Evolutionary conservation across 1,140 invertebrate species (phyloP).

Genomic region (Rhagoletis zephyria): DNA sequence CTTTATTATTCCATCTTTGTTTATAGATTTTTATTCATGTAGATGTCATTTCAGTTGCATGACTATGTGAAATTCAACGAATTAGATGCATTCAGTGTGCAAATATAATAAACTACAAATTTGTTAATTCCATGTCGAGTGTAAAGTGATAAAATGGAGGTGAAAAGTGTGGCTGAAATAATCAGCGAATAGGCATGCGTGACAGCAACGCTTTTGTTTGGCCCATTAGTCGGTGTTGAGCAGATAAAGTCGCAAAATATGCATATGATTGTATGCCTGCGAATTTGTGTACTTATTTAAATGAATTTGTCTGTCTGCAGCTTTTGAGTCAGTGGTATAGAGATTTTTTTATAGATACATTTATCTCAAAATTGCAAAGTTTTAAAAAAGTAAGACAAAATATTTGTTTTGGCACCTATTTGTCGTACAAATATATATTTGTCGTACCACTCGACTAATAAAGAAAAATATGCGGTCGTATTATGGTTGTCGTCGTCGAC

Average conservation of each 20-base stretch:
- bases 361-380: no score
- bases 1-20: not conserved
- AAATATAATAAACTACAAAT: not conserved
- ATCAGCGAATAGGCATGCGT: slow-evolving; percentile 9
- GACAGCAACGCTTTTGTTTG: not conserved
- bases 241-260: not conserved
- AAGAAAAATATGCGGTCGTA: no score
- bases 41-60: slow-evolving; percentile 11
- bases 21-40: slow-evolving; percentile 4
- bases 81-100: not conserved
- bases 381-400: no score
- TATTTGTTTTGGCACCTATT: no score
- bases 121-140: not conserved
- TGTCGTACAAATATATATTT: no score
- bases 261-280: no score
- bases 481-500: no score
- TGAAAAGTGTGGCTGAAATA: not conserved
- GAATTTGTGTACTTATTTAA: no score
- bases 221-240: not conserved
- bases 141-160: not conserved
- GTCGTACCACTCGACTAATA: no score
- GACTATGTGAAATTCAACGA: not conserved
- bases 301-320: no score
- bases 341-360: no score
- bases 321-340: no score